Base-by-base conservation (phyloP, 2,888 invertebrate genomes). In the Aspidiotus rigidus region DNA sequence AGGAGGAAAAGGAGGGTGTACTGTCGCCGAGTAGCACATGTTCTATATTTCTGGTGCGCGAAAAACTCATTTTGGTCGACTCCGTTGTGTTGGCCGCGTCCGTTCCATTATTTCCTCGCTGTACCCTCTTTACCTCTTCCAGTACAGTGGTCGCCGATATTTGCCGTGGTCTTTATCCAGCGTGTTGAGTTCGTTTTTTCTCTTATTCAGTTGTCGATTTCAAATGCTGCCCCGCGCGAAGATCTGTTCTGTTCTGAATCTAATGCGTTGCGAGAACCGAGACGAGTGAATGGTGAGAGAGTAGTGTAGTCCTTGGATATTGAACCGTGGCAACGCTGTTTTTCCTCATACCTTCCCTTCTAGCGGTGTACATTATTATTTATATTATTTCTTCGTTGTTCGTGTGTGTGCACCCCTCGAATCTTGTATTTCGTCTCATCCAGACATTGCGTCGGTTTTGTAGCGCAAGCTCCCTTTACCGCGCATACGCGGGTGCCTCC, bases 131-230 rank as follows among this genome's bases (percentile, higher is more conserved):
- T 28, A 71, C 71, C 70, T 71, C 73, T 71, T 57, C 61, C 70
- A 54, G 69, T 72, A 64, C 69, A 70, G 66, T 56, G 70, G 67
- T 69, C 72, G 73, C 72, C 72, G 72, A 71, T 71, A 64, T 61
- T 62, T 63, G 61, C 39, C 62, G 67, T 67, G 53, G 67, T 67
- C 67, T 67, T 67, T 49, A 67, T 67, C 67, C 67, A 67, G 67
- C 67, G 67, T 67, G 60, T 67, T 67, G 59, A 49, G 56, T 59
- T 11, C 59, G 39, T 8, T 59, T 59, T n/a, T 59, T 67, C 59
- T 67, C 59, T 67, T 59, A 60, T 60, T 57, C 59, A 42, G 67
- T 60, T 28, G 28, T 28, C 59, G 59, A 39, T 67, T 60, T 67
- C 60, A 67, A 67, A 67, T 67, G 67, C 59, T 53, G 67, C 60